A percentile compares a stretch with the other conserved stretches of the same genome.
Conservation (phyloP, 2,888 invertebrate genomes). For the Lypha dubia region DNA sequence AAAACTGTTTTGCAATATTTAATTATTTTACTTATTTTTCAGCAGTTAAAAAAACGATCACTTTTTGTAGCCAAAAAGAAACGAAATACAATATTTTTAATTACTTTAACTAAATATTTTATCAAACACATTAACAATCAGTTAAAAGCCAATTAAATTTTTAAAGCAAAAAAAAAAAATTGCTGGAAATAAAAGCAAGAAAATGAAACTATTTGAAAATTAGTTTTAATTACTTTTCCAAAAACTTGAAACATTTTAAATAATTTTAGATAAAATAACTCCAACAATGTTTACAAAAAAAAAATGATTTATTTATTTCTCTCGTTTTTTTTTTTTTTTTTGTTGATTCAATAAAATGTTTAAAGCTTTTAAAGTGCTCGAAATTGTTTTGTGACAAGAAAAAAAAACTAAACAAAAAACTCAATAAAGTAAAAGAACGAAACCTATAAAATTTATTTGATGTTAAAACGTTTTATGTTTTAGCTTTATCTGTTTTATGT, state of each 20-base stretch:
- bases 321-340: not conserved
- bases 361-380: conserved; percentile 70
- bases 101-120: conserved; percentile 28
- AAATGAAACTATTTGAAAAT: conserved; percentile 52
- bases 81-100: conserved; percentile 24
- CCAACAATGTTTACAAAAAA: conserved; percentile 14
- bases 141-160: conserved; percentile 18
- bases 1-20: not conserved
- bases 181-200: not conserved
- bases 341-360: conserved; percentile 5
- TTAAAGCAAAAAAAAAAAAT: conserved; percentile 16
- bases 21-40: not conserved
- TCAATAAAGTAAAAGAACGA: conserved; percentile 20
- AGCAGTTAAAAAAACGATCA: not conserved
- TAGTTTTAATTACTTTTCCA: conserved; percentile 62
- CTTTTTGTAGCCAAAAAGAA: not conserved
- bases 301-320: conserved; percentile 53
- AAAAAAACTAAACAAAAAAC: not conserved
- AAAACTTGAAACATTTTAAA: conserved; percentile 38
- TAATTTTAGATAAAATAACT: conserved; percentile 41
- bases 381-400: conserved; percentile 53
- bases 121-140: not conserved
- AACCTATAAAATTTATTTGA: conserved; percentile 58
- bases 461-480: conserved; percentile 67
- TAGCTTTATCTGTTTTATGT: conserved; percentile 49